These are phyloP conservation scores for Sarcophaga caerulescens DNA, from an alignment of 2,888 invertebrate species.

Conservation along the genomic window DNA sequence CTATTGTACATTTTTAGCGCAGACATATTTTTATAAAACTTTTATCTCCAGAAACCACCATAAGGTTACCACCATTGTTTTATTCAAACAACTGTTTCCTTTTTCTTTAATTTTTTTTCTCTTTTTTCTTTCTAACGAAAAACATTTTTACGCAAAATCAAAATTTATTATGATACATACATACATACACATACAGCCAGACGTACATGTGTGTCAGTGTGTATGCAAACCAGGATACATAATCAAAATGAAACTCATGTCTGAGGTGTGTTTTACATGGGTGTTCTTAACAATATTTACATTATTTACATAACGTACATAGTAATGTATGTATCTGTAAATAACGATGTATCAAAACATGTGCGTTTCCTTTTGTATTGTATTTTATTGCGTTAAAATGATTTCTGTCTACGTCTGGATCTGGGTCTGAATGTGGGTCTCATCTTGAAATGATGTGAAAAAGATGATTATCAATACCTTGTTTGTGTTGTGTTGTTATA, in stretches of 20 bases:
- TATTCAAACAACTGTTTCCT: not conserved
- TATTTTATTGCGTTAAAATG: not conserved
- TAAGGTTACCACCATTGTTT: constrained; percentile 2
- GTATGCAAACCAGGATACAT: not conserved
- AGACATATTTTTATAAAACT: constrained; percentile 38
- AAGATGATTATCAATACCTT: constrained; percentile 46
- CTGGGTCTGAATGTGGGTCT: not conserved
- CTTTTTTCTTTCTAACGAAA: not conserved
- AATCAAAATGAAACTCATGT: constrained; percentile 14
- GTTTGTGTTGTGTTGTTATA: no score
- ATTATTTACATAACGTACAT: constrained; percentile 3
- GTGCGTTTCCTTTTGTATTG: not conserved
- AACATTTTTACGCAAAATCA: constrained; percentile 19
- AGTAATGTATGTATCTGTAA: no score
- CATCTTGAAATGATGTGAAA: constrained; percentile 54
- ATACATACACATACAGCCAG: not conserved
- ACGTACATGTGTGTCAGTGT: not conserved
- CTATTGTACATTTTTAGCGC: constrained; percentile 7
- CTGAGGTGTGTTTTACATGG: constrained; percentile 8
- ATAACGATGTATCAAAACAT: not conserved
- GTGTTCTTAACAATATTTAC: constrained; percentile 29
- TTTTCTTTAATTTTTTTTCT: not conserved
- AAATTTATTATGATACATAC: not conserved
- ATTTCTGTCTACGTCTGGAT: not conserved
- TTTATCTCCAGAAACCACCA: constrained; percentile 16